phyloP scores from a whole-genome alignment of 2,888 invertebrate genomes.

The Leptogaster cylindrica region DNA sequence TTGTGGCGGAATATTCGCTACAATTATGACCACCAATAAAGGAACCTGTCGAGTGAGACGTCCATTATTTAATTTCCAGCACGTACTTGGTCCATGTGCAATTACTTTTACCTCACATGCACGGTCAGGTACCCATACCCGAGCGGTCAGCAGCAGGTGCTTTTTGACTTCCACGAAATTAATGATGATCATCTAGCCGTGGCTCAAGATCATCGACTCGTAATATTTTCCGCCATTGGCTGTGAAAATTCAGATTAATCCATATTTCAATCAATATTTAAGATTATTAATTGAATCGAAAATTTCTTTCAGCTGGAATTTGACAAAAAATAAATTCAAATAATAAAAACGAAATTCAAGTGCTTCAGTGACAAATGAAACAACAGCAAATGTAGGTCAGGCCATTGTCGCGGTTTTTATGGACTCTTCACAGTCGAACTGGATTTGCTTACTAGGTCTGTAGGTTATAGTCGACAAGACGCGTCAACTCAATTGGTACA shows the following conservation, averaged over 20 bases:
- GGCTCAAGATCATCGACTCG: conserved; percentile 27
- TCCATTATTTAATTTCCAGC: conserved; percentile 39
- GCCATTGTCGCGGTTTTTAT: conserved; percentile 18
- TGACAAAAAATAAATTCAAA: no score
- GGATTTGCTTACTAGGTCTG: conserved; percentile 30
- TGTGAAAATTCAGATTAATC: conserved; percentile 8
- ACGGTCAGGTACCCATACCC: background rate
- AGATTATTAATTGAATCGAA: no score
- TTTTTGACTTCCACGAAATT: no score
- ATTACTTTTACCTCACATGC: background rate
- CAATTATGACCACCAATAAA: conserved; percentile 35
- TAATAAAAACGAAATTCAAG: background rate
- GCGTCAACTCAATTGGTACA: background rate
- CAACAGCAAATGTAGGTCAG: conserved; percentile 9
- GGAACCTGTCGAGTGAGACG: conserved; percentile 33
- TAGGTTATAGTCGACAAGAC: conserved; percentile 34
- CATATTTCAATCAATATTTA: no score
- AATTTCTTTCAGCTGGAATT: no score
- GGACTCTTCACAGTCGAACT: conserved; percentile 3
- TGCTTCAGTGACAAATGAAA: background rate
- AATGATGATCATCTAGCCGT: conserved; percentile 1
- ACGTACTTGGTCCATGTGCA: background rate
- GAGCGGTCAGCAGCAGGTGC: conserved; percentile 1
- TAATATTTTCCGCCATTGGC: conserved; percentile 1
- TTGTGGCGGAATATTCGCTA: conserved; percentile 8